Base-by-base conservation (phyloP, 2,797 vertebrate species). In the Galago senegalensis region DNA sequence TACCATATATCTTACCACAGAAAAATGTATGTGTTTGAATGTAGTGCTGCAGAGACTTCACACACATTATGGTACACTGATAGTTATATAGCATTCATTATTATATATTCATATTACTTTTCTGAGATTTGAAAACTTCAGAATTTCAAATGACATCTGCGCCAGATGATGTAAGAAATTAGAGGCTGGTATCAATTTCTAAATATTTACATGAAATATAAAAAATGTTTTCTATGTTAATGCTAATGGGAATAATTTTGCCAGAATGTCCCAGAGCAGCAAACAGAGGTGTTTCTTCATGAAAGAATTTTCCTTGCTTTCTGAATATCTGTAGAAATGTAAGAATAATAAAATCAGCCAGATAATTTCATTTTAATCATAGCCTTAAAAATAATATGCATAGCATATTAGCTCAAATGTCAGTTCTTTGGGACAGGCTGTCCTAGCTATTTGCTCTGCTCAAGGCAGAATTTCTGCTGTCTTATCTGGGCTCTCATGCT, bases 191-290 rank as follows among this genome's bases (percentile, higher is more conserved):
- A 58, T 85, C 8, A 76, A 53, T 79, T 96, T 92, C 49, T 95
- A 86, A 92, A 34, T 94, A 88, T 90, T 93, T 88, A 81, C 4
- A 81, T 46, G 40, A 92, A 85, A 34, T 87, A 79, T 14, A 84
- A 93, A 93, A 77, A 76, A 2, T 86, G 2, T 79, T 93, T 96
- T n/a, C 2, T 85, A 56, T 94, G 86, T 76, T 97, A 21, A 86
- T 82, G 65, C 40, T 92, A 80, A 76, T 93, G 56, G 81, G 46
- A 70, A 83, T 93, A 92, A 92, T 79, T 82, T 86, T 94, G 43
- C 86, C 82, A 87, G 34, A 69, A 76, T 75, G 4, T 56, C 75
- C 21, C 75, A 31, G 7, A 81, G 46, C 37, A 83, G 25, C 14
- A 94, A 94, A 91, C 3, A 58, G 7, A 75, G 14, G 21, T 70